A percentile compares a stretch with the other conserved stretches of the same genome.
Conservation (phyloP, 1,140 invertebrate genomes). For the Drosophila bocqueti region DNA sequence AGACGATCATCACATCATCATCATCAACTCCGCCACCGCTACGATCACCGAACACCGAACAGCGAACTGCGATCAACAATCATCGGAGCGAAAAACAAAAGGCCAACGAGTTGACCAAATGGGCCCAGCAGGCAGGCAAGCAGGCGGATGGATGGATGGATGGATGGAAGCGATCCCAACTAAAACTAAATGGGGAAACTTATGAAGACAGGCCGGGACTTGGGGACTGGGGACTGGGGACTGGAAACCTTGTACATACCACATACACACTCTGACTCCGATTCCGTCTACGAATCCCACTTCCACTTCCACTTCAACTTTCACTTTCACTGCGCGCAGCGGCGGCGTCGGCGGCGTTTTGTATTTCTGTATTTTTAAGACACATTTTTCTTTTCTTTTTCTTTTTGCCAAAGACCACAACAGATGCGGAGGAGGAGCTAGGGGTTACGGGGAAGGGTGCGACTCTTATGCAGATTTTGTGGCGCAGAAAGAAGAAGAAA, state of each 20-base stretch:
- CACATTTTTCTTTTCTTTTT: constrained; percentile 53
- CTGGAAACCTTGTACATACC: constrained; percentile 56
- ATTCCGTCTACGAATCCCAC: constrained; percentile 17
- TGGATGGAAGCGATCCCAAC: constrained; percentile 26
- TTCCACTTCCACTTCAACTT: constrained; percentile 39
- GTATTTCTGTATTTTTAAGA: constrained; percentile 50
- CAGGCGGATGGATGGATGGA: background rate
- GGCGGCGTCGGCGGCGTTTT: constrained; percentile 26
- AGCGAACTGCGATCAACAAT: constrained; percentile 4
- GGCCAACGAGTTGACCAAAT: constrained; percentile 50
- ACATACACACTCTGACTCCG: constrained; percentile 34
- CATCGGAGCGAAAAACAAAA: constrained; percentile 42
- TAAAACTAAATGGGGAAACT: constrained; percentile 47
- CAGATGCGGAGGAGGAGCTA: constrained; percentile 27
- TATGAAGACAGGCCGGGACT: constrained; percentile 32
- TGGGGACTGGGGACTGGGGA: constrained; percentile 36
- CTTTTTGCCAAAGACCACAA: constrained; percentile 74
- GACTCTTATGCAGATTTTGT: constrained; percentile 76
- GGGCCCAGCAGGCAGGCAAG: constrained; percentile 16
- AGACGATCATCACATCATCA: constrained; percentile 31
- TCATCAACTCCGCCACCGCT: background rate
- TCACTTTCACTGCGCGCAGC: constrained; percentile 71
- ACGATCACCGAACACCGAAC: background rate
- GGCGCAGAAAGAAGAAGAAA: constrained; percentile 74
- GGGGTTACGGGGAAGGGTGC: constrained; percentile 21